Evolutionary conservation across 2,888 invertebrate species (phyloP).

Genomic region (Epiblema foenella): DNA sequence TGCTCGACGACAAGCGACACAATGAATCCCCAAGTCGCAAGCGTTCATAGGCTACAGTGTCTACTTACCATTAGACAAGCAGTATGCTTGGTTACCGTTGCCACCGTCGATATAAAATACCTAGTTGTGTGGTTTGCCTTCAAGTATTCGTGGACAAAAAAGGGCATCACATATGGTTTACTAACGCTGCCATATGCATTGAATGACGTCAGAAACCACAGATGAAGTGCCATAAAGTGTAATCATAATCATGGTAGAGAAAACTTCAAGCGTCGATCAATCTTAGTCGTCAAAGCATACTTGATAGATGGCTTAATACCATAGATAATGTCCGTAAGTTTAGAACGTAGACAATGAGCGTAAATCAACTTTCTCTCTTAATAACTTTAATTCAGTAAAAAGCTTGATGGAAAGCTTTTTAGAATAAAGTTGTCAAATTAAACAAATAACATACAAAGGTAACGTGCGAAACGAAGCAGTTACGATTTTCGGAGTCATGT

Average conservation of each 20-base stretch:
- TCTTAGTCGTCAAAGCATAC: slow-evolving; percentile 37
- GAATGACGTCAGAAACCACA: slow-evolving; percentile 38
- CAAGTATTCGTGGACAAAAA: slow-evolving; percentile 20
- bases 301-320: slow-evolving; percentile 39
- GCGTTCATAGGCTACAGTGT: too few species aligned
- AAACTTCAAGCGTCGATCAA: slow-evolving; percentile 36
- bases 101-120: neutral
- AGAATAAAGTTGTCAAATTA: slow-evolving; percentile 22
- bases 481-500: slow-evolving; percentile 25
- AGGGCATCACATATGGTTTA: slow-evolving; percentile 33
- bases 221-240: slow-evolving; percentile 21
- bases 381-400: slow-evolving; percentile 27
- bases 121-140: slow-evolving; percentile 8
- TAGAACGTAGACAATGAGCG: slow-evolving; percentile 27
- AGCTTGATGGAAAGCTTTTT: too few species aligned
- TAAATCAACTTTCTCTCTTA: slow-evolving; percentile 38
- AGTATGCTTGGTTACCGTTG: too few species aligned
- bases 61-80: too few species aligned
- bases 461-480: slow-evolving; percentile 19
- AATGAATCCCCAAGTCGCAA: too few species aligned
- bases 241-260: slow-evolving; percentile 36
- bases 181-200: slow-evolving; percentile 21
- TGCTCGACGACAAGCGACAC: too few species aligned
- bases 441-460: neutral
- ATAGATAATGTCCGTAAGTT: slow-evolving; percentile 26